A percentile compares a stretch with the other conserved stretches of the same genome.
Evolutionary conservation across 2,888 invertebrate species (phyloP).

Genomic region (Sericinus montela): DNA sequence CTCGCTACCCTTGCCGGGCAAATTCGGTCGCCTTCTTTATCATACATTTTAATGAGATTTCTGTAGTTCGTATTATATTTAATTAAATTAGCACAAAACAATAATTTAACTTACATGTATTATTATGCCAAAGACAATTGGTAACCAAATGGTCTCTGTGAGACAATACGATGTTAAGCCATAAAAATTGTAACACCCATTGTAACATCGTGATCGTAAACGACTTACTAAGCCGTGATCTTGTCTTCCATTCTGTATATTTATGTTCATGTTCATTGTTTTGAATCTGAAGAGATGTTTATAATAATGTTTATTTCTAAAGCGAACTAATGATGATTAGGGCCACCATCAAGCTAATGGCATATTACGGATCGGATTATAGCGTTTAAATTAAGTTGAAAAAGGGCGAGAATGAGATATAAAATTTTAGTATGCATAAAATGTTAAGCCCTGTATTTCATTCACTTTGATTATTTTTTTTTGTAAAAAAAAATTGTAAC

Average conservation of each 20-base stretch:
- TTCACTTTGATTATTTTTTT: too few relatives aligned
- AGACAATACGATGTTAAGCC: constrained; percentile 27
- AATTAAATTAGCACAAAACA: background rate
- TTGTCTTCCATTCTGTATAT: background rate
- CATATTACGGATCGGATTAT: background rate
- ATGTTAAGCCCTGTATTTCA: too few relatives aligned
- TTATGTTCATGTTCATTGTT: constrained; percentile 1
- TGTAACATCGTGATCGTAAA: constrained; percentile 26
- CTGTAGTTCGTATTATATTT: too few relatives aligned
- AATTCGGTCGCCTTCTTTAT: too few relatives aligned
- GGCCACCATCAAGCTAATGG: background rate
- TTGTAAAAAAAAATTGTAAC: constrained; percentile 32
- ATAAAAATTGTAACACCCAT: constrained; percentile 33
- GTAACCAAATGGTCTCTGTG: constrained; percentile 24
- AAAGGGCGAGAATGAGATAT: too few relatives aligned
- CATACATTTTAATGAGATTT: too few relatives aligned
- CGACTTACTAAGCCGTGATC: background rate
- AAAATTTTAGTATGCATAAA: too few relatives aligned
- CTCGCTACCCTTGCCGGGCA: too few relatives aligned
- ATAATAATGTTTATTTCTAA: constrained; percentile 5
- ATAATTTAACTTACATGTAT: constrained; percentile 19
- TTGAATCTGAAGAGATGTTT: constrained; percentile 7
- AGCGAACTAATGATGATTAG: background rate
- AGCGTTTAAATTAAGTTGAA: background rate
- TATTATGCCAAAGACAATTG: constrained; percentile 49